Evolutionary conservation across 2,797 vertebrate species (phyloP), one percentile per base, ranked within the genome.

Genomic region (Pangasius mekongensis): DNA sequence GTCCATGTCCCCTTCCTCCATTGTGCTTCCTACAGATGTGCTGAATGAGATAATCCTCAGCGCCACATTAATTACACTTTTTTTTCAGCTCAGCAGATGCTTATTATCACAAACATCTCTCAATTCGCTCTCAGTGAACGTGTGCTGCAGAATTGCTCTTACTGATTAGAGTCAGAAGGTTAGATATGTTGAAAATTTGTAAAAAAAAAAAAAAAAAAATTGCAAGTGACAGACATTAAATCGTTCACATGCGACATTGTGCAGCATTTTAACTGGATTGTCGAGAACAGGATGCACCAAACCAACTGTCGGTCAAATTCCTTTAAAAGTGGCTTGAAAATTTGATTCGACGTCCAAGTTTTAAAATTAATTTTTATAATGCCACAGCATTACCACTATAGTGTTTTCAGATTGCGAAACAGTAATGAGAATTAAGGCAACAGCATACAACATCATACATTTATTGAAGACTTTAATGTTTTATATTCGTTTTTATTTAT

Each of bases 1-100:
- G 81, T 82, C 87, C 86, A 76, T 86, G 77, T 39, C 49, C 91
- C 69, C 83, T 86, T 80, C 58, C 86, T 87, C 87, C 77, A 56
- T 56, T 76, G 69, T 76, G 87, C 58, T 27, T 84, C 39, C n/a
- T 83, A 69, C 83, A 85, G 87, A 85, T 84, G 81, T 84, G 62
- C 71, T 47, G 82, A 56, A 84, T 56, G 24, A 84, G 62, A 77
- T 56, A 83, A 84, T 77, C 73, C 62, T n/a, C 87, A 74, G 71
- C 83, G 58, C 82, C 60, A 67, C 43, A 10, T 54, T 84, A 78
- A 71, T 88, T 69, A 81, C 47, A 54, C 49, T n/a, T n/a, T 47
- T 74, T 73, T 52, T 86, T 54, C 22, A 54, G 49, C 27, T 84
- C 24, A 0, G n/a, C 27, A 39, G 11, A 27, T 3, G n/a, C 36